These are phyloP conservation scores for Bufo bufo DNA, from an alignment of 2,113 vertebrate species.

Conservation along the genomic window DNA sequence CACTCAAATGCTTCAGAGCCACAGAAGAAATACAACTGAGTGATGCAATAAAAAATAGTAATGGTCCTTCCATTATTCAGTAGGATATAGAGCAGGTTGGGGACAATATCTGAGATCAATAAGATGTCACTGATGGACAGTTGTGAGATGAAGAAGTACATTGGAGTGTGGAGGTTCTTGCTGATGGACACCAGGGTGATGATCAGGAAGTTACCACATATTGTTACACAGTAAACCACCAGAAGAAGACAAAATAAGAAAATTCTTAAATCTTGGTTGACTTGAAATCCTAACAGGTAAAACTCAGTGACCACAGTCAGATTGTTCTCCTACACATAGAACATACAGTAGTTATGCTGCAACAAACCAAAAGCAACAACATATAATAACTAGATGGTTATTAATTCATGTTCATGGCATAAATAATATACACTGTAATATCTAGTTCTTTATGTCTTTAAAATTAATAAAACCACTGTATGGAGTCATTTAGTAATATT, in stretches of 20 bases:
- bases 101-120: too few species aligned
- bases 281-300: background rate
- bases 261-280: background rate
- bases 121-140: background rate
- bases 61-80: too few species aligned
- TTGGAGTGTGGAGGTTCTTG: background rate
- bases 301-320: too few species aligned
- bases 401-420: too few species aligned
- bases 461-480: too few species aligned
- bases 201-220: background rate
- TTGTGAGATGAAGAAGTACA: background rate
- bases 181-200: background rate
- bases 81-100: too few species aligned
- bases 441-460: too few species aligned
- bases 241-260: background rate
- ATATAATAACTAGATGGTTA: too few species aligned
- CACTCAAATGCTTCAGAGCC: background rate
- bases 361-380: too few species aligned
- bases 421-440: too few species aligned
- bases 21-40: background rate
- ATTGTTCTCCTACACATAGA: background rate
- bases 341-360: too few species aligned
- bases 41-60: background rate
- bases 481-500: too few species aligned
- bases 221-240: background rate